A percentile compares a stretch with the other conserved stretches of the same genome.
Conservation (phyloP, 2,113 vertebrate species). For the Corvus hawaiiensis region DNA sequence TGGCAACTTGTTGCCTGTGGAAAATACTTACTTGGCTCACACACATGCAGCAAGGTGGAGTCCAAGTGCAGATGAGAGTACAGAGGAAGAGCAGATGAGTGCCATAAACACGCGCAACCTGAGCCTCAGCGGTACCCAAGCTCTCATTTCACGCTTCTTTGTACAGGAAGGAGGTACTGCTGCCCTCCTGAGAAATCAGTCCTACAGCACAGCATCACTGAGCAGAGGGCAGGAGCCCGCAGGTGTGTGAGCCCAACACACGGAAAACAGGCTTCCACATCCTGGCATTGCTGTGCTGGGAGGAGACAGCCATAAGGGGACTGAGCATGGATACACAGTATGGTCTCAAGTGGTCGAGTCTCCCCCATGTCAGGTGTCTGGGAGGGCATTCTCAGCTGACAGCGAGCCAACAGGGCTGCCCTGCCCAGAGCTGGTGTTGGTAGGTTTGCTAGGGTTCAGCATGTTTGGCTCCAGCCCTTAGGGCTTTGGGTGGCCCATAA, state of each 20-base stretch:
- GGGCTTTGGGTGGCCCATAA: not conserved
- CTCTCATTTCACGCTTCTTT: not conserved
- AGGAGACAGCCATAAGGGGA: not conserved
- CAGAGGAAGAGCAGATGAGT: not conserved
- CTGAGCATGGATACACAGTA: accelerated
- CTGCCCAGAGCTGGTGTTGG: not conserved
- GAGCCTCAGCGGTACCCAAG: not conserved
- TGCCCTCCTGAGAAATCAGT: not conserved
- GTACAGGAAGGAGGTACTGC: not conserved
- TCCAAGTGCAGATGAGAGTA: not conserved
- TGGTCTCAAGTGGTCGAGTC: not conserved
- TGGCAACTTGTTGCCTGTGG: not conserved
- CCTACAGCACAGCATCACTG: accelerated
- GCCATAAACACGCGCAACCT: not conserved
- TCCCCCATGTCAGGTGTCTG: accelerated
- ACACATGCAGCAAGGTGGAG: not conserved
- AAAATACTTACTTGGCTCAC: not conserved
- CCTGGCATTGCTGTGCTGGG: accelerated
- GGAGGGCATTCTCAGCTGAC: not conserved
- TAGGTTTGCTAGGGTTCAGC: not conserved
- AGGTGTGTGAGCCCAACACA: not conserved
- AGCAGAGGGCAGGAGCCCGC: accelerated
- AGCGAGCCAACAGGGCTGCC: not conserved
- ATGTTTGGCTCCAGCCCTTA: accelerated
- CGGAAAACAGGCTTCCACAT: accelerated